Percentiles rank a stretch among this genome's conserved stretches.
Evolutionary conservation across 1,140 invertebrate genomes (phyloP).

Genomic region (Melitaea cinxia): DNA sequence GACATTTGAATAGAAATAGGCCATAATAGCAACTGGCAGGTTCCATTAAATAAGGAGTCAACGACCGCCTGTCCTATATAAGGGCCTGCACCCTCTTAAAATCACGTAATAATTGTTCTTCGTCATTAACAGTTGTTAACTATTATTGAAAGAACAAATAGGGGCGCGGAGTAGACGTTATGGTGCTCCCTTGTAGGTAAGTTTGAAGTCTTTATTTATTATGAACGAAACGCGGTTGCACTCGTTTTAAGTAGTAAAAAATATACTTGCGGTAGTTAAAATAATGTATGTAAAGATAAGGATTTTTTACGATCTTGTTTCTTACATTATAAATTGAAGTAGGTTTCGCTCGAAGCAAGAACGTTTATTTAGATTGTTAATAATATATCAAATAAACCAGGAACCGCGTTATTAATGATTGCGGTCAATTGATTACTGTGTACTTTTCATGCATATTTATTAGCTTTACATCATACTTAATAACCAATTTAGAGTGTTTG

Average conservation of each 20-base stretch:
- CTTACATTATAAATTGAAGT: background rate
- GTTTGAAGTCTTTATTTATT: constrained; percentile 4
- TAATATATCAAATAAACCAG: background rate
- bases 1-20: constrained; percentile 35
- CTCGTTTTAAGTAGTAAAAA: too few species aligned
- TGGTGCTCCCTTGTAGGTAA: constrained; percentile 10
- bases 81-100: constrained; percentile 42
- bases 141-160: constrained; percentile 39
- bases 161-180: constrained; percentile 20
- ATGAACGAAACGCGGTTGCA: background rate
- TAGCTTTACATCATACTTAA: background rate
- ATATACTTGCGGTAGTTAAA: too few species aligned
- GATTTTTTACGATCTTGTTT: background rate
- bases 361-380: background rate
- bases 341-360: background rate
- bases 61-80: constrained; percentile 44
- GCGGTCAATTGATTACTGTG: background rate
- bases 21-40: constrained; percentile 40
- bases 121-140: constrained; percentile 42
- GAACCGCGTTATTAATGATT: background rate
- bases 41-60: constrained; percentile 41
- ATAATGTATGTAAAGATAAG: background rate
- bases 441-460: background rate
- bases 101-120: constrained; percentile 48
- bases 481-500: background rate